Evolutionary conservation across 2,113 vertebrate species (phyloP).

Genomic region (Chroicocephalus ridibundus): DNA sequence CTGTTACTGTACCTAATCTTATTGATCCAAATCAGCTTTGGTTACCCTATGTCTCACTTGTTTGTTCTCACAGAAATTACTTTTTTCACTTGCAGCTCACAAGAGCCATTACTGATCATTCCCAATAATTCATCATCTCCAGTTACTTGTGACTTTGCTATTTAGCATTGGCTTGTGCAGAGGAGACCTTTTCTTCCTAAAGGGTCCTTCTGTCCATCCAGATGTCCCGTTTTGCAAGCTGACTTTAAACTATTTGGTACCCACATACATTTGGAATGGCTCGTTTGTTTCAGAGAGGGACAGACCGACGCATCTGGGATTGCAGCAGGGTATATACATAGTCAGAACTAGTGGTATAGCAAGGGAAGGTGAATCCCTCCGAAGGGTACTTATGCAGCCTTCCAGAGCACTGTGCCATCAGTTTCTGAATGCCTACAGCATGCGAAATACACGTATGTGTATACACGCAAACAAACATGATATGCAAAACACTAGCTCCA

Average conservation of each 20-base stretch:
- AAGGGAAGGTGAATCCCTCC: background rate
- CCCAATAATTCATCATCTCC: background rate
- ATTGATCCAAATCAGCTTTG: background rate
- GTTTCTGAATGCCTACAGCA: background rate
- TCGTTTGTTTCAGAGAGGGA: rapidly evolving
- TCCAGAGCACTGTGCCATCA: background rate
- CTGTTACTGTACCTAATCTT: background rate
- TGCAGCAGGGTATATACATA: background rate
- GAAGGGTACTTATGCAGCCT: background rate
- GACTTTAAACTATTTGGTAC: background rate
- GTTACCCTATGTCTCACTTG: background rate
- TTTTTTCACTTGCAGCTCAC: background rate
- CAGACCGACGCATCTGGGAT: background rate
- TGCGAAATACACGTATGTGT: background rate
- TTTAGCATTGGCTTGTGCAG: background rate
- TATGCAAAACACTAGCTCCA: background rate
- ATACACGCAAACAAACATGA: background rate
- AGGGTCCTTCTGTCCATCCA: background rate
- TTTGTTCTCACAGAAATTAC: background rate
- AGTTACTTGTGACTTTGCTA: background rate
- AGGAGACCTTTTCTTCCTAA: background rate
- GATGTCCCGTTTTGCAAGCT: background rate
- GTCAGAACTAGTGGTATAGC: background rate
- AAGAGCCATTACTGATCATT: background rate
- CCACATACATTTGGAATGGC: background rate